Conservation (phyloP, 2,888 invertebrate genomes). For the Clivina fossor region DNA sequence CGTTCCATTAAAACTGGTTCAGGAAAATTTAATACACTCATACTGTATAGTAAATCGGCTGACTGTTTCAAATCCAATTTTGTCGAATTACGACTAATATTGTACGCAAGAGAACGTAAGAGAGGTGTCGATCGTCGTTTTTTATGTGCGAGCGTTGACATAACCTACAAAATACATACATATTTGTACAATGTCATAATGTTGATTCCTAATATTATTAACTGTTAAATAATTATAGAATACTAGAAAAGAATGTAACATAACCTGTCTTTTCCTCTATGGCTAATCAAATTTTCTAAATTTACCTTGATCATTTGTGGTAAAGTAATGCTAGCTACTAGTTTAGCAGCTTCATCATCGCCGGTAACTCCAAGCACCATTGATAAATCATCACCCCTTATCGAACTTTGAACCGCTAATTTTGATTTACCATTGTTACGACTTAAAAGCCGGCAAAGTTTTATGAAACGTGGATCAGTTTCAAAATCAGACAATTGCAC, state of each 20-base stretch:
- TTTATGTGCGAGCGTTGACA: constrained; percentile 67
- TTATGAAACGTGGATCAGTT: constrained; percentile 68
- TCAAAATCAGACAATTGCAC: constrained; percentile 68
- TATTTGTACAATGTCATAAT: too few species aligned
- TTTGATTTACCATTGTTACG: constrained; percentile 48
- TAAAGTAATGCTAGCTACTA: constrained; percentile 68
- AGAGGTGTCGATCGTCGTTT: constrained; percentile 73
- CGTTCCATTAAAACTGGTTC: constrained; percentile 68
- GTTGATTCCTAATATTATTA: too few species aligned
- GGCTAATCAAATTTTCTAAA: too few species aligned
- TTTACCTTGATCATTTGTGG: constrained; percentile 73
- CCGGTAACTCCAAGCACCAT: constrained; percentile 73
- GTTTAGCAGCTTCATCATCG: constrained; percentile 77
- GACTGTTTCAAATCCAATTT: constrained; percentile 72
- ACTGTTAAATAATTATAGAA: too few species aligned
- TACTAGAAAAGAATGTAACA: too few species aligned
- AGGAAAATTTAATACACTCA: constrained; percentile 72
- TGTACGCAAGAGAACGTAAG: constrained; percentile 69
- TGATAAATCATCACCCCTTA: constrained; percentile 66
- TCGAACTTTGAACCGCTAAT: constrained; percentile 12
- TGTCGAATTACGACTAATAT: constrained; percentile 65
- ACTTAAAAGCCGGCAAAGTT: constrained; percentile 68
- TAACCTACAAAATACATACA: constrained; percentile 58
- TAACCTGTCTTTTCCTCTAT: too few species aligned
- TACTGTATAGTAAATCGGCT: constrained; percentile 72